Conservation (phyloP, 2,113 vertebrate genomes). For the Lucifuga dentata region DNA sequence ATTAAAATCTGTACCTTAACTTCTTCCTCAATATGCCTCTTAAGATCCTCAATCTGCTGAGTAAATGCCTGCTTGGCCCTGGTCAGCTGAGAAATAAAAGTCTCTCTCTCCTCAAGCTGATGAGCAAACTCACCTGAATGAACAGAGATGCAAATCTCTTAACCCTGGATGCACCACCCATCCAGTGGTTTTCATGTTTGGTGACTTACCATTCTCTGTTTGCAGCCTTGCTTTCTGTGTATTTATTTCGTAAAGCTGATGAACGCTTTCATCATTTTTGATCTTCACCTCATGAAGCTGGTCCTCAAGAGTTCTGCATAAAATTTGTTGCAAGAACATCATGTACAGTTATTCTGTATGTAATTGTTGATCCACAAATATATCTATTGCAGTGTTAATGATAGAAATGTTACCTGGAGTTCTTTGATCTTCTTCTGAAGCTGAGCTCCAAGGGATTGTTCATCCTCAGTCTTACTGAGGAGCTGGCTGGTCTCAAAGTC, state of each 20-base stretch:
- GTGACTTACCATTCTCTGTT: conserved; percentile 69
- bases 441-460: conserved; percentile 61
- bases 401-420: conserved; percentile 74
- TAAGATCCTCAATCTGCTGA: conserved; percentile 87
- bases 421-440: conserved; percentile 72
- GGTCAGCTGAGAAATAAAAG: conserved; percentile 86
- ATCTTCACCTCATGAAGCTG: conserved; percentile 89
- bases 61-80: conserved; percentile 86
- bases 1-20: conserved; percentile 51
- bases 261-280: conserved; percentile 75
- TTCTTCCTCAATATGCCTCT: conserved; percentile 89
- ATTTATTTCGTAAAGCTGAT: conserved; percentile 66
- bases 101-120: conserved; percentile 87
- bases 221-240: conserved; percentile 68
- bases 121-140: conserved; percentile 82
- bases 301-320: conserved; percentile 89
- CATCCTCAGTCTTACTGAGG: conserved; percentile 67
- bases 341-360: neutral
- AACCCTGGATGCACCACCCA: neutral
- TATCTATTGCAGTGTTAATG: no score
- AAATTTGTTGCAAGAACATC: neutral
- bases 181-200: no score
- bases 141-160: neutral
- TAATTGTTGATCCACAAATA: no score
- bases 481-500: conserved; percentile 76